Base-by-base conservation (phyloP, 2,113 vertebrate genomes). In the Leiothrix lutea region DNA sequence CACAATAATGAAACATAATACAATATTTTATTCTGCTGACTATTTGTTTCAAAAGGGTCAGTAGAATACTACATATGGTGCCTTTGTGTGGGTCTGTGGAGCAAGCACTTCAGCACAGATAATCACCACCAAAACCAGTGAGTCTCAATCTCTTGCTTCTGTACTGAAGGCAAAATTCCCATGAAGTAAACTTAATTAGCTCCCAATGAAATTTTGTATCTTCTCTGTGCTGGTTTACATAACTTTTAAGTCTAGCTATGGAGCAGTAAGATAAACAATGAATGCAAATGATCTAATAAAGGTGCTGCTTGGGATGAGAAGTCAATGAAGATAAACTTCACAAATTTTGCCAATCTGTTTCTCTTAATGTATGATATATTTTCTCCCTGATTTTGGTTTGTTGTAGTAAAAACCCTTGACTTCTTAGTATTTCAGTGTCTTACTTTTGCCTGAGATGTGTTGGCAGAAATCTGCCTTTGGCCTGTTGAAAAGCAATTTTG, bases 151-250 rank as follows among this genome's bases (percentile, higher is more conserved):
- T 77, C 5, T 85, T 77, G 19, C 38, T 81, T 73, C 57, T 61
- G 18, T 44, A 45, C 5, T 28, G 47, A 61, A 47, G 22, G 25
- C 29, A 95, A 60, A 86, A 83, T 73, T 83, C 61, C 20, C 38
- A 45, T 61, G 21, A 61, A 83, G 38, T 51, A 88, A 95, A 91
- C 56, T 84, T 96, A 93, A 73, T 90, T 78, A 96, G 67, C 29
- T 67, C 42, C 40, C 60, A 57, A 28, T 94, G 62, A 96, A 95
- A 96, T 97, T 94, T 96, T 53, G 3, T 93, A 33, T 96, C 65
- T 86, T 92, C 74, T 94, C 64, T 58, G 62, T 21, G 35, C 65
- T 94, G 57, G 92, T 97, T 92, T 97, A 77, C 54, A 35, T 96
- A 87, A 88, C 80, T 95, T 95, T 40, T 62, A 80, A 82, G 65